Conservation (phyloP, 2,797 vertebrate species). For the Thripadectes ignobilis region DNA sequence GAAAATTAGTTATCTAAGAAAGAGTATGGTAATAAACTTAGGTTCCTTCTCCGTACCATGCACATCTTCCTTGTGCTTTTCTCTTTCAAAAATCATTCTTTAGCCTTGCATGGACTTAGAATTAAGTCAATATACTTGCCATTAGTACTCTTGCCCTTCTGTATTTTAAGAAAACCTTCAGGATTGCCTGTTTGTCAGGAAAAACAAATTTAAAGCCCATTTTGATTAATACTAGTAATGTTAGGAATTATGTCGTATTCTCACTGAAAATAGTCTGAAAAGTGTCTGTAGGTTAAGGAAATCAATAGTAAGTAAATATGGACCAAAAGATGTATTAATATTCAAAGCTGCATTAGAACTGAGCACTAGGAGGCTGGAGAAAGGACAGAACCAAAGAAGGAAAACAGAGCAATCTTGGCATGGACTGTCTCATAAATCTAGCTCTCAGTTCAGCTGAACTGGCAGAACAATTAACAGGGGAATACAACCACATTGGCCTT, state of each 20-base stretch:
- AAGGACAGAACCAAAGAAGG: slow-evolving; percentile 6
- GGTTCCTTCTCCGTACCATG: neutral
- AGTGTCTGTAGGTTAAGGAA: neutral
- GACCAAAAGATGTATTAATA: neutral
- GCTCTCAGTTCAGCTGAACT: neutral
- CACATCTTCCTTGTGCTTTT: neutral
- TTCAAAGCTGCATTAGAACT: neutral
- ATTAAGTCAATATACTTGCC: neutral
- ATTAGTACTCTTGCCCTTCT: neutral
- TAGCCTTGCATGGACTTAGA: neutral
- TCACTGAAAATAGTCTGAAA: neutral
- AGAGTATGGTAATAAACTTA: neutral
- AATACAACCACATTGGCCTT: neutral
- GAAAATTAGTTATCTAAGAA: neutral
- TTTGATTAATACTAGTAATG: neutral
- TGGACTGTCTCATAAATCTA: neutral
- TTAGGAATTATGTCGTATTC: neutral
- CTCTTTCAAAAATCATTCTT: neutral
- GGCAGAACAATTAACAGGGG: neutral
- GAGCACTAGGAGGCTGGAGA: neutral
- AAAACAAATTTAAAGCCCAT: neutral
- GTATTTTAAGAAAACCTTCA: neutral
- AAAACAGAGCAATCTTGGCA: neutral
- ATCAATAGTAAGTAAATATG: neutral
- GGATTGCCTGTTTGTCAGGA: neutral